Evolutionary conservation across 2,113 vertebrate species (phyloP), one percentile per base, ranked within the genome.

Genomic region (Zosterops lateralis): DNA sequence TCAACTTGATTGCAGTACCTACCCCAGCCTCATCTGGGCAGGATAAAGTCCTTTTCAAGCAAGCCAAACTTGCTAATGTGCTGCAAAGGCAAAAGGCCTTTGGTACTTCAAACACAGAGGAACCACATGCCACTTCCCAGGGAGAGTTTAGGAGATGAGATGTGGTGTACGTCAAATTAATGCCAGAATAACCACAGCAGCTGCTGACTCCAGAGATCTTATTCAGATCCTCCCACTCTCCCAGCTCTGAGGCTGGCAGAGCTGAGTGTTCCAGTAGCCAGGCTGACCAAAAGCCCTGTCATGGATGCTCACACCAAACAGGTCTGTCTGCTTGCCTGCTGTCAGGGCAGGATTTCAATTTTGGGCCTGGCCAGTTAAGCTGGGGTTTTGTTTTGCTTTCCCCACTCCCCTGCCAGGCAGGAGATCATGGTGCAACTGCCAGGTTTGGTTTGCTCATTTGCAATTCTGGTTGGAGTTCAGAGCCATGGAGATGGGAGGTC

Each of bases 91-190:
- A 89, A 84, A 90, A 80, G 65, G 65, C 83, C 72, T 94, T 84
- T 54, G 61, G 68, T 92, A 65, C 81, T 95, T 92, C 81, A 93
- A 64, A 87, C 29, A 76, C 1, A 91, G 85, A 79, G 51, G 50
- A 94, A 95, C 87, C 79, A 93, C 92, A 71, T 22, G 75, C 85
- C 84, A 83, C 93, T 95, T 95, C 87, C 93, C 95, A 86, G 90
- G 53, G 85, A 85, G 85, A 70, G 31, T 90, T 89, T 38, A 87
- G 76, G 68, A 87, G 92, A 95, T 24, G 68, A 96, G 90, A 91
- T 89, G 85, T n/a, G 87, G 90, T 86, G 7, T 12, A 66, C 0
- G 0, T 45, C 75, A 95, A 90, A 90, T 83, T 86, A 90, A 95
- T 74, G 85, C 87, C 87, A 92, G 91, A 92, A 74, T 20, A 91